Evolutionary conservation across 2,113 vertebrate species (phyloP).

Genomic region (Limanda limanda): DNA sequence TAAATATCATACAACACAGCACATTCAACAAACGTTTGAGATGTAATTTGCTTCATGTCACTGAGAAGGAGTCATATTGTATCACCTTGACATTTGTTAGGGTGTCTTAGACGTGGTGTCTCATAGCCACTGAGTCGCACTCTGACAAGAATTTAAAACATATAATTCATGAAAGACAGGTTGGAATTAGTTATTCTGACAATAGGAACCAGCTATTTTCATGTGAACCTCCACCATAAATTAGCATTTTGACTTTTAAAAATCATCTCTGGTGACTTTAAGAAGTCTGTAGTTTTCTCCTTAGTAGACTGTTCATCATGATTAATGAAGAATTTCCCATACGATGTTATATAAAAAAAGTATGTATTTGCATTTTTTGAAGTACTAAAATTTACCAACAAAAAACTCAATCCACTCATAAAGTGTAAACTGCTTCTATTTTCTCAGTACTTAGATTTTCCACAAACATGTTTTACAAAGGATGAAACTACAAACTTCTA

Average conservation of each 20-base stretch:
- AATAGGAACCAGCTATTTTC: not conserved
- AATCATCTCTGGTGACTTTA: not conserved
- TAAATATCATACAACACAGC: not conserved
- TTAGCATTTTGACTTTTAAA: not conserved
- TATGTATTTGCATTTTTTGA: too few relatives aligned
- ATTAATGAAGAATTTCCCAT: too few relatives aligned
- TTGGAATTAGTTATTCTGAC: conserved; percentile 13
- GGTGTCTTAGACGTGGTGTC: not conserved
- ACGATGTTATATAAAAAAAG: too few relatives aligned
- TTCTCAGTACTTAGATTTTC: not conserved
- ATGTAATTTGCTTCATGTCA: not conserved
- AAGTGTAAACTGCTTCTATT: not conserved
- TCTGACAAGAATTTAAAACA: conserved; percentile 8
- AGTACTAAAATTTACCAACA: not conserved
- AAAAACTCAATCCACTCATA: too few relatives aligned
- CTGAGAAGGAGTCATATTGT: not conserved
- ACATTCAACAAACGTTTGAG: not conserved
- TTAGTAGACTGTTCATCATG: not conserved
- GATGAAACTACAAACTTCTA: not conserved
- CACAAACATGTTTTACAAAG: not conserved
- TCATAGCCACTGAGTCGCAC: not conserved
- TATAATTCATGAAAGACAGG: conserved; percentile 25
- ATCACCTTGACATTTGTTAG: conserved; percentile 4
- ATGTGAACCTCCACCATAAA: not conserved
- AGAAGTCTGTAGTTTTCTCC: not conserved